Evolutionary conservation across 2,113 vertebrate genomes (phyloP), one percentile per base, ranked within the genome.

Genomic region (Eurypyga helias): DNA sequence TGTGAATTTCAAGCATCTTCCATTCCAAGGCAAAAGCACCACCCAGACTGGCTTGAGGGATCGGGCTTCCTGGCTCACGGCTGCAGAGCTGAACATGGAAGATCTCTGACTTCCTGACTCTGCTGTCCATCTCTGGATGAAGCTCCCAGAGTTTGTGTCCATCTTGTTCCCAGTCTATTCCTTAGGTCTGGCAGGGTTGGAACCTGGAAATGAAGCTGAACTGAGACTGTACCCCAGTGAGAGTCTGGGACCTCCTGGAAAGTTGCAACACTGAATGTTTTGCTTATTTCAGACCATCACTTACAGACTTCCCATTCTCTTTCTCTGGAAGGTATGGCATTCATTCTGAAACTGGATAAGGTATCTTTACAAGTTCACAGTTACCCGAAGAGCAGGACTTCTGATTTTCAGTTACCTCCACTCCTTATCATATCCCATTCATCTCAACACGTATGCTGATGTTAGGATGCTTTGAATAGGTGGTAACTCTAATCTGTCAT

Each of bases 21-120:
- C 15, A 20, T 70, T 86, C 60, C 61, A 24, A 92, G 20, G 25
- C 28, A 85, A 93, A 85, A 55, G 66, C 48, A 71, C 13, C 13
- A 9, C 13, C 24, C 18, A 88, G 43, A 24, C 21, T 52, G 24
- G 8, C 11, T 58, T 1, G 17, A 83, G 66, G 17, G 17, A 43
- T 55, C 0, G 1, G 34, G 8, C 10, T 55, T 79, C 21, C 26
- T 0, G 2, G 29, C n/a, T 78, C n/a, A 25, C 38, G 62, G 10
- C 38, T 67, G 57, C 54, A 65, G 62, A 85, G 29, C 33, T 48
- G 52, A 83, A 31, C 7, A 7, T 4, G 0, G 41, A 36, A 55
- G 10, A 49, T 34, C 12, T 26, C 20, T 65, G 24, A 57, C 43
- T 91, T 80, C 21, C 1, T 1, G 12, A 17, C 11, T 29, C 31